These are phyloP conservation scores for Cepaea hortensis DNA, from an alignment of 2,888 invertebrate genomes.

Conservation along the genomic window DNA sequence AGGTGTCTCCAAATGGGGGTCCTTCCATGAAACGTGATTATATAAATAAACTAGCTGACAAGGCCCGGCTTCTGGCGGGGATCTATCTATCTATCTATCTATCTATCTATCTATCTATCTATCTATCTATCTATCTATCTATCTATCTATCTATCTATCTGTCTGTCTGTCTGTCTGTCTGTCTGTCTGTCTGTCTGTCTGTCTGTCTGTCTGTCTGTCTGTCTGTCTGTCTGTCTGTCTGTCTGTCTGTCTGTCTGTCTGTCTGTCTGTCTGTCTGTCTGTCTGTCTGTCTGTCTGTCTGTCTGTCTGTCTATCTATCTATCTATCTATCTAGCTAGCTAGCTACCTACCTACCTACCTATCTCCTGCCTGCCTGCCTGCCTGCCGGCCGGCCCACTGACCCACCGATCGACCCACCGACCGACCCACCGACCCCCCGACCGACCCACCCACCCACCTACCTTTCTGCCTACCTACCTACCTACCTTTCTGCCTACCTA, in stretches of 20 bases:
- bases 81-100: neutral
- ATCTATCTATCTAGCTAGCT: too few relatives aligned
- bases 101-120: neutral
- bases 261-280: neutral
- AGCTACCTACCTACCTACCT: neutral
- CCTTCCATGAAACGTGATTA: too few relatives aligned
- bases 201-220: neutral
- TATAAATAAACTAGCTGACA: too few relatives aligned
- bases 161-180: neutral
- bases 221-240: neutral
- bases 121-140: too few relatives aligned
- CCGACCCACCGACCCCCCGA: too few relatives aligned
- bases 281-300: neutral
- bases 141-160: neutral
- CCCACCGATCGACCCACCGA: too few relatives aligned
- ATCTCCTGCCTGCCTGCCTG: neutral
- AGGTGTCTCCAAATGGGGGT: too few relatives aligned
- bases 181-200: neutral
- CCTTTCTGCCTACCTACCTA: too few relatives aligned
- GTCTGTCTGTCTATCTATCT: neutral
- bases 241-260: neutral
- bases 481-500: too few relatives aligned
- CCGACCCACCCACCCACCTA: too few relatives aligned
- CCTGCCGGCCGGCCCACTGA: too few relatives aligned
- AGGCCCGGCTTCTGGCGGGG: too few relatives aligned